Evolutionary conservation across 2,888 invertebrate species (phyloP).

Genomic region (Amphipoea oculea): DNA sequence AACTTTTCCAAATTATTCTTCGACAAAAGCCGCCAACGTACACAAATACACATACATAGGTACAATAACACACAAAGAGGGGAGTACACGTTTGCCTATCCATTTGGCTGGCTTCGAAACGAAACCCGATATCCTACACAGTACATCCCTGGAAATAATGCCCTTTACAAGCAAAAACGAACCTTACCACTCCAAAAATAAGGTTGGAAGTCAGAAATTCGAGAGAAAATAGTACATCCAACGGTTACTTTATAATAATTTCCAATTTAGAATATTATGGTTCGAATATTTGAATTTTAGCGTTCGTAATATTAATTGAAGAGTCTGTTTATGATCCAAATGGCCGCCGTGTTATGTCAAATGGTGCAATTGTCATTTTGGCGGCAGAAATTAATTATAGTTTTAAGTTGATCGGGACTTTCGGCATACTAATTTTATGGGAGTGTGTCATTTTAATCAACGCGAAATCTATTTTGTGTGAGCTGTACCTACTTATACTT

Average conservation of each 20-base stretch:
- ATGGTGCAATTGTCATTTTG: conserved; percentile 24
- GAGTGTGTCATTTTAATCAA: conserved; percentile 6
- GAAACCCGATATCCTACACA: conserved; percentile 77
- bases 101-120: conserved; percentile 82
- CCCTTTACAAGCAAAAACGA: conserved; percentile 39
- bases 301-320: conserved; percentile 56
- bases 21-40: conserved; percentile 46
- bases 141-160: conserved; percentile 68
- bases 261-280: conserved; percentile 67
- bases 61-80: conserved; percentile 67
- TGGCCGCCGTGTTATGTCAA: conserved; percentile 36
- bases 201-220: conserved; percentile 28
- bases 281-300: conserved; percentile 62
- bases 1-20: conserved; percentile 47
- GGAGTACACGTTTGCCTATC: conserved; percentile 80
- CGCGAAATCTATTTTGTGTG: conserved; percentile 8
- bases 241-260: conserved; percentile 66
- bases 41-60: conserved; percentile 57
- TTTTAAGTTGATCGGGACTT: background rate
- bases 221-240: conserved; percentile 49
- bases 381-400: conserved; percentile 8
- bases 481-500: background rate
- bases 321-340: conserved; percentile 21
- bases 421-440: conserved; percentile 1
- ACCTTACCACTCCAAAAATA: background rate